A percentile compares a stretch with the other conserved stretches of the same genome.
Evolutionary conservation across 2,888 invertebrate genomes (phyloP).

Genomic region (Lasioglossum leucozonium): DNA sequence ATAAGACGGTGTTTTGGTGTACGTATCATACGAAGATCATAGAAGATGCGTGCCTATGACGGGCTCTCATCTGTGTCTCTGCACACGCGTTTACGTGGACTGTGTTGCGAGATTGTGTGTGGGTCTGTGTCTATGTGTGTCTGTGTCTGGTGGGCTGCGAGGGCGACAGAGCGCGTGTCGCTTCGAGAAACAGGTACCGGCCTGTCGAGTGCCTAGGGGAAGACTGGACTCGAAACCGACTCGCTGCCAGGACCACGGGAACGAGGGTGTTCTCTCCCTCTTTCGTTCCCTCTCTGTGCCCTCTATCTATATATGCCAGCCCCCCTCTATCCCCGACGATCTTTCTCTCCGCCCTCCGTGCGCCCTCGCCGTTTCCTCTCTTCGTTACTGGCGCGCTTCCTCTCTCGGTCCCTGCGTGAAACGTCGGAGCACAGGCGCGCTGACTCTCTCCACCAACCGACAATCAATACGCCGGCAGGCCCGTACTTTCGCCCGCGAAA

Average conservation of each 20-base stretch:
- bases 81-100: background rate
- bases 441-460: conserved; percentile 70
- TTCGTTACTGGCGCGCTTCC: conserved; percentile 48
- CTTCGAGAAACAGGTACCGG: conserved; percentile 74
- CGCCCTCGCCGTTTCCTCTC: conserved; percentile 46
- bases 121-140: background rate
- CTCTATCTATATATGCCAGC: conserved; percentile 14
- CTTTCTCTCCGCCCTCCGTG: conserved; percentile 53
- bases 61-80: conserved; percentile 18
- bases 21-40: conserved; percentile 11
- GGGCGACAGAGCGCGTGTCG: conserved; percentile 65
- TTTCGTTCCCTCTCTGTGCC: conserved; percentile 40
- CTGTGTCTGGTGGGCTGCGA: conserved; percentile 48
- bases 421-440: conserved; percentile 68
- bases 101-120: background rate
- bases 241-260: conserved; percentile 70
- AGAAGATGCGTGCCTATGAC: conserved; percentile 12
- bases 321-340: conserved; percentile 39
- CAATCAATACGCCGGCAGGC: conserved; percentile 83
- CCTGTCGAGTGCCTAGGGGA: conserved; percentile 83
- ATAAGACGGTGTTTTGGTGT: background rate
- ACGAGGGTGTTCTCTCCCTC: conserved; percentile 57
- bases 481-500: conserved; percentile 80
- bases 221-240: conserved; percentile 81
- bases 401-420: conserved; percentile 55